Conservation (phyloP, 2,113 vertebrate species). For the Pristiophorus japonicus region DNA sequence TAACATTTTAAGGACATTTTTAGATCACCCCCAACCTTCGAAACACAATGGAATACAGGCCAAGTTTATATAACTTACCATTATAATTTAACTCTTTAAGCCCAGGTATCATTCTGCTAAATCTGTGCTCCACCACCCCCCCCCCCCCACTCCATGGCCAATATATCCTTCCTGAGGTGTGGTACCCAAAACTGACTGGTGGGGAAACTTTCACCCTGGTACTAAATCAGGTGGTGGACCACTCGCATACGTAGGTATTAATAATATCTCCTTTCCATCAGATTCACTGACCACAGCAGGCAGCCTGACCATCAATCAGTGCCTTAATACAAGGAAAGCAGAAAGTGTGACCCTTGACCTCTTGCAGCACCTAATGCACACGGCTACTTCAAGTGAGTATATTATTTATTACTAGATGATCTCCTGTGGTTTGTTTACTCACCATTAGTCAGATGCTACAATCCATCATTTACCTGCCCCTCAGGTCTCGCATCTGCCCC, state of each 20-base stretch:
- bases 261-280: neutral
- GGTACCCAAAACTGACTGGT: too few relatives aligned
- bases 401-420: neutral
- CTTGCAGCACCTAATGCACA: conserved; percentile 42
- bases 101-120: neutral
- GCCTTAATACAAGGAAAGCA: conserved; percentile 38
- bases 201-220: neutral
- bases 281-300: neutral
- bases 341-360: conserved; percentile 37
- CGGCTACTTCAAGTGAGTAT: conserved; percentile 1
- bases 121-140: neutral
- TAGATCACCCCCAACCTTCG: neutral
- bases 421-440: neutral
- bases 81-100: neutral
- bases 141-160: neutral
- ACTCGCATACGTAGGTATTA: neutral
- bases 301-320: neutral
- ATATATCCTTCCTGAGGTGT: neutral
- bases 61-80: neutral
- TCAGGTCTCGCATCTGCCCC: neutral
- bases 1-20: neutral
- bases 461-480: neutral
- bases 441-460: neutral
- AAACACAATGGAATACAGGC: neutral
- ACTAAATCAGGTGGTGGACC: neutral